phyloP scores from a whole-genome alignment of 37 sponge, comb jelly and placozoan species.

The Oopsacas minuta region DNA sequence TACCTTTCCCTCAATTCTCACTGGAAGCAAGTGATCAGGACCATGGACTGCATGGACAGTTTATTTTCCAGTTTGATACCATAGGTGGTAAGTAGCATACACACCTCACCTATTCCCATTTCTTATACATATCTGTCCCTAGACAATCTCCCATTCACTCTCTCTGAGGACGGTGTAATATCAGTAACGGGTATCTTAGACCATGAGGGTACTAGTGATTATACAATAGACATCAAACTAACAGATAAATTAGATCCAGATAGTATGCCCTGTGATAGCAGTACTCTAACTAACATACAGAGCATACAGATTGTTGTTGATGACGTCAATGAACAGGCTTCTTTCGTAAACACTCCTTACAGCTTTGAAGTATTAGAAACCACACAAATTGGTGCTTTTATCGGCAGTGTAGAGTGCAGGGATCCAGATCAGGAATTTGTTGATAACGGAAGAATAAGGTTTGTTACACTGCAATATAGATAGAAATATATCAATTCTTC shows the following conservation, averaged over 20 bases:
- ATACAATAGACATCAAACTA: neutral
- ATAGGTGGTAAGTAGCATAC: neutral
- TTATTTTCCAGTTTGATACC: neutral
- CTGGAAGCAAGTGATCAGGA: neutral
- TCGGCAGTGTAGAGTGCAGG: neutral
- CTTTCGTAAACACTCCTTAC: neutral
- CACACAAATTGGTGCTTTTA: neutral
- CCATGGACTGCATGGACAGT: neutral
- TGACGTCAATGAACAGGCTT: constrained; percentile 7
- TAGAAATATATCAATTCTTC: neutral
- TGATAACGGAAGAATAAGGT: neutral
- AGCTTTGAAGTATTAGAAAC: neutral
- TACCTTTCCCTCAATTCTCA: neutral
- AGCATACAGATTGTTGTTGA: neutral
- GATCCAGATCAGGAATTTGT: neutral
- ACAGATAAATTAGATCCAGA: neutral
- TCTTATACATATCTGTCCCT: too few species aligned
- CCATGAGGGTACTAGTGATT: neutral
- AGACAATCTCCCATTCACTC: neutral
- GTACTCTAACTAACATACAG: neutral
- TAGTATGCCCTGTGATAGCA: neutral
- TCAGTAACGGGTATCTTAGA: neutral
- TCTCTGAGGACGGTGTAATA: neutral
- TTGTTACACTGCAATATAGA: neutral
- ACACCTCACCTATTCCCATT: neutral